Evolutionary conservation across 2,113 vertebrate genomes (phyloP).

Genomic region (Heterotilapia buettikoferi): DNA sequence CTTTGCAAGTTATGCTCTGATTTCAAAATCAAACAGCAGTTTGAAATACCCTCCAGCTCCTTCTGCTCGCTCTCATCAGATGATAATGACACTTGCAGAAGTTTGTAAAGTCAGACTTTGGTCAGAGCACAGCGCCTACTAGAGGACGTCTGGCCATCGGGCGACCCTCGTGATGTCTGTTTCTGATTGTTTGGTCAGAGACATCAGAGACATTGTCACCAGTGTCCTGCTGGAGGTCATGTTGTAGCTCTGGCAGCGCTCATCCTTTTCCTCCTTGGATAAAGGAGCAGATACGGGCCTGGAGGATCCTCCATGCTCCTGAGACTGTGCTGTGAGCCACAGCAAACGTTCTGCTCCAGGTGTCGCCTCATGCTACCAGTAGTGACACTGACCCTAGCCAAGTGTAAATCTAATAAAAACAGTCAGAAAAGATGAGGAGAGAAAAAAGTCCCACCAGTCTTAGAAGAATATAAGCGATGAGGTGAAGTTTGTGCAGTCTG

Average conservation of each 20-base stretch:
- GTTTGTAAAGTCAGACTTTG: not conserved
- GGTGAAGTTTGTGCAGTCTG: not conserved
- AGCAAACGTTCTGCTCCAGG: not conserved
- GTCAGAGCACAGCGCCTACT: not conserved
- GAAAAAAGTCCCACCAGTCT: not conserved
- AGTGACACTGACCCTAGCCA: not conserved
- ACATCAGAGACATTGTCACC: not conserved
- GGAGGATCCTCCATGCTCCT: not conserved
- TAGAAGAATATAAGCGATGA: not conserved
- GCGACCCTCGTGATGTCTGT: not conserved
- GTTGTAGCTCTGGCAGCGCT: not conserved
- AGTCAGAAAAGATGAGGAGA: not conserved
- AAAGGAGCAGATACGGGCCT: not conserved
- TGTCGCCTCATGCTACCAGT: not conserved
- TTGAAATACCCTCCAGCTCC: not conserved
- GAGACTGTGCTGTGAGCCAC: fast-evolving
- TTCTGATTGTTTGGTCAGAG: not conserved
- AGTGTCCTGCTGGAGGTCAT: not conserved
- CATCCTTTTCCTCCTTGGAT: not conserved
- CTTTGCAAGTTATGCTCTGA: not conserved
- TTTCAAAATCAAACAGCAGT: not conserved
- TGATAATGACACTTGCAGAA: fast-evolving
- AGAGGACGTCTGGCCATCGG: not conserved
- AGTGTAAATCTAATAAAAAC: not conserved
- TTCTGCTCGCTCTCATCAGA: not conserved